Evolutionary conservation across 2,888 invertebrate species (phyloP).

Genomic region (Thelaira solivaga): DNA sequence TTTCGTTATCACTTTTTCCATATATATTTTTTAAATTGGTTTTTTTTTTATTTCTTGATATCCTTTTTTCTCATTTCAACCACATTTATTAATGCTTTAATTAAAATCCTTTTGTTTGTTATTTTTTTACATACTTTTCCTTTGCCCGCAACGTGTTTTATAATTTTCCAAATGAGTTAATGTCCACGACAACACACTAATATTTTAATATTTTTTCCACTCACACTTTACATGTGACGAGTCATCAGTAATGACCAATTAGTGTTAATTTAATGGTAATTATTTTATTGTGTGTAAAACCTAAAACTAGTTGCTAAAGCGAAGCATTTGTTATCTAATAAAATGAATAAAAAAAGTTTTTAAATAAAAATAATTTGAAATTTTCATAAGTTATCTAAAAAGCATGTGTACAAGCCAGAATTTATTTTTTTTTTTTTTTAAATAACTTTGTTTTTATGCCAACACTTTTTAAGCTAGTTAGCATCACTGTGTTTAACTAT

Average conservation of each 20-base stretch:
- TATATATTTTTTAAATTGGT: not conserved
- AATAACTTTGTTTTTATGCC: not conserved
- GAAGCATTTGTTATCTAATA: too few relatives aligned
- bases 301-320: too few relatives aligned
- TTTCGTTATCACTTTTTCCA: not conserved
- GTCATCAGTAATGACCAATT: not conserved
- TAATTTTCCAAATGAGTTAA: conserved; percentile 61
- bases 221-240: not conserved
- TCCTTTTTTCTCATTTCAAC: conserved; percentile 1
- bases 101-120: conserved; percentile 13
- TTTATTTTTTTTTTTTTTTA: not conserved
- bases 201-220: not conserved
- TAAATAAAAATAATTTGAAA: too few relatives aligned
- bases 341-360: too few relatives aligned
- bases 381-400: too few relatives aligned
- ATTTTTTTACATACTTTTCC: conserved; percentile 6
- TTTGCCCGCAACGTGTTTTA: conserved; percentile 22
- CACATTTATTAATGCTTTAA: conserved; percentile 33
- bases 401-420: not conserved
- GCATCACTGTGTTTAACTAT: conserved; percentile 19
- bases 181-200: conserved; percentile 15
- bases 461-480: not conserved
- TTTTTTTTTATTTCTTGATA: not conserved
- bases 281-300: too few relatives aligned
- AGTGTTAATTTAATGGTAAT: too few relatives aligned